Conservation (phyloP, 2,797 vertebrate genomes). For the Gallinago stenura region DNA sequence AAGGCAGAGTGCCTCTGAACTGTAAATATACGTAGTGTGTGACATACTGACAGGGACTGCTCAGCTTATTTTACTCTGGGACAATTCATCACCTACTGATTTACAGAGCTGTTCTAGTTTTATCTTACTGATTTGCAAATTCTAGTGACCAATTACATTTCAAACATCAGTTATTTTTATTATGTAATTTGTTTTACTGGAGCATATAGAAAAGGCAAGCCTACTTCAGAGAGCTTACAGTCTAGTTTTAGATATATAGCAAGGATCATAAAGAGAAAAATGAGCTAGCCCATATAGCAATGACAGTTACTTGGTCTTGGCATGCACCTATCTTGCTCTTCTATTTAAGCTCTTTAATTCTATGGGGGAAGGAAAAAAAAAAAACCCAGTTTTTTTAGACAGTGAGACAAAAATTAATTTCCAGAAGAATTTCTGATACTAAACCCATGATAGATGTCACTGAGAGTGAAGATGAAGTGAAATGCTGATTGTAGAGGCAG, state of each 20-base stretch:
- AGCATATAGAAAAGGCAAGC: constrained; percentile 5
- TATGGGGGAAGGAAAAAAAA: not conserved
- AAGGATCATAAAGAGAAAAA: constrained; percentile 3
- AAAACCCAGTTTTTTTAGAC: not conserved
- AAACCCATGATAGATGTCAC: not conserved
- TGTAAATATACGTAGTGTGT: not conserved
- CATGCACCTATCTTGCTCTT: not conserved
- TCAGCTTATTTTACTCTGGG: not conserved
- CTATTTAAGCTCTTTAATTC: not conserved
- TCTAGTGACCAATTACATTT: constrained; percentile 62
- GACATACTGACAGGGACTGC: constrained; percentile 32
- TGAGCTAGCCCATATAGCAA: not conserved
- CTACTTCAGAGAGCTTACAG: not conserved
- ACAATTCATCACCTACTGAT: constrained; percentile 31
- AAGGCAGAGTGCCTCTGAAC: not conserved
- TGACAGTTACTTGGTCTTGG: constrained; percentile 1
- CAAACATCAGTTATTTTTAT: constrained; percentile 67
- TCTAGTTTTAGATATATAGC: not conserved
- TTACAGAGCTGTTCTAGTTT: constrained; percentile 45
- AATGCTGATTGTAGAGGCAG: not conserved
- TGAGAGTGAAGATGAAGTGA: not conserved
- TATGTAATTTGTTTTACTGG: constrained; percentile 31
- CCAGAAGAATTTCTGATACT: not conserved
- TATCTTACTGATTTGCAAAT: constrained; percentile 66
- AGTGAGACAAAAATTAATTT: constrained; percentile 10